These are phyloP conservation scores for Drosophila engyochracea DNA, from an alignment of 2,888 invertebrate genomes.

Conservation along the genomic window DNA sequence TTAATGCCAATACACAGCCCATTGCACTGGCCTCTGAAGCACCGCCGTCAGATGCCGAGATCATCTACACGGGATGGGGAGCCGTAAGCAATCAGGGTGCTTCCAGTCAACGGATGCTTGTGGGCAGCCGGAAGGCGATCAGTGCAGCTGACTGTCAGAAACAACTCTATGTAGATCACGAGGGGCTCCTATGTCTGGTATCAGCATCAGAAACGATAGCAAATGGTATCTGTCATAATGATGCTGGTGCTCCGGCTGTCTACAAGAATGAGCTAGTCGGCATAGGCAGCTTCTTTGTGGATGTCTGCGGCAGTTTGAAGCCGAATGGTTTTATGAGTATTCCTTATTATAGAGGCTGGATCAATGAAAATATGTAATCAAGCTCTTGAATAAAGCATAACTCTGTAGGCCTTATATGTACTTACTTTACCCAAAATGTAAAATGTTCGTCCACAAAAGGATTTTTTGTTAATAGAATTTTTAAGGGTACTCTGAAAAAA, in stretches of 20 bases:
- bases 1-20: conserved; percentile 63
- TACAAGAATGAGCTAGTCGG: conserved; percentile 78
- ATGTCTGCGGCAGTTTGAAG: conserved; percentile 69
- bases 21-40: conserved; percentile 64
- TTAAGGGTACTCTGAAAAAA: background rate
- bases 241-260: conserved; percentile 83
- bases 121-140: conserved; percentile 68
- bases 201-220: background rate
- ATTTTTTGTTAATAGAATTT: background rate
- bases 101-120: conserved; percentile 66
- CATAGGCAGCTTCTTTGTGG: conserved; percentile 78
- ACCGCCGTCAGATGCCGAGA: conserved; percentile 58
- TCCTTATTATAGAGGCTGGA: conserved; percentile 67
- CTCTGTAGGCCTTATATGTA: background rate
- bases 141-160: conserved; percentile 60
- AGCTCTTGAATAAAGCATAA: background rate
- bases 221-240: conserved; percentile 81
- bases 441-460: background rate
- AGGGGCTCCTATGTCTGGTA: conserved; percentile 78
- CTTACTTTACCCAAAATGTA: background rate
- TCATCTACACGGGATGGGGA: conserved; percentile 82
- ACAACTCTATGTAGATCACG: conserved; percentile 51
- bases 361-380: conserved; percentile 41
- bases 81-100: conserved; percentile 44
- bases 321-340: conserved; percentile 83